Conservation (phyloP, 1,140 invertebrate species). For the Chironomus tepperi region DNA sequence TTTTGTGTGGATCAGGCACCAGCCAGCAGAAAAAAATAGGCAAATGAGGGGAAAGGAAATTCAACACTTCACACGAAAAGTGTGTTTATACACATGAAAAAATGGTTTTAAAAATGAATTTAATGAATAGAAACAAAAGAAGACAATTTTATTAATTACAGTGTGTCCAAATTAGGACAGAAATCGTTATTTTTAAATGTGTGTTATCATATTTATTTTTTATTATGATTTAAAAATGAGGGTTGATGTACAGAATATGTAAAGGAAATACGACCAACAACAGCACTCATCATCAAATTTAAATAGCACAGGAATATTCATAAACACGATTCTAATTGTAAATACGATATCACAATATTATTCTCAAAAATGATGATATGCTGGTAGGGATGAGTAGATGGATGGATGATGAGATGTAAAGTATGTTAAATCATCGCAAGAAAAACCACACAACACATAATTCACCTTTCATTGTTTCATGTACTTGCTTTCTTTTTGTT, state of each 20-base stretch:
- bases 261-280: not conserved
- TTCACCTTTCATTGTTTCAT: not conserved
- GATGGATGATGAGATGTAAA: not conserved
- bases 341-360: conserved; percentile 15
- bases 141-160: conserved; percentile 2
- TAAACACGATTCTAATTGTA: conserved; percentile 21
- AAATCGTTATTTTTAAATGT: conserved; percentile 14
- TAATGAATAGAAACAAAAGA: not conserved
- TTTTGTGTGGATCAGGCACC: not conserved
- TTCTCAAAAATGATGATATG: not conserved
- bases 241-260: not conserved
- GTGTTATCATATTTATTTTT: conserved; percentile 11
- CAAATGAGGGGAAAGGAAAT: not conserved
- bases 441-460: not conserved
- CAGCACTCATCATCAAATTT: not conserved
- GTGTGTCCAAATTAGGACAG: conserved; percentile 1
- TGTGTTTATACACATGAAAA: not conserved
- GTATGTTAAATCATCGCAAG: not conserved
- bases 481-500: not conserved
- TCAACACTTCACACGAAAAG: not conserved
- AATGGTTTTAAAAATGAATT: not conserved
- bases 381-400: not conserved
- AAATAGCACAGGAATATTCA: conserved; percentile 3
- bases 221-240: not conserved
- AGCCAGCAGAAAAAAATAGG: too few species aligned